Evolutionary conservation across 2,888 invertebrate genomes (phyloP).

Genomic region (Ornithoptera alexandrae): DNA sequence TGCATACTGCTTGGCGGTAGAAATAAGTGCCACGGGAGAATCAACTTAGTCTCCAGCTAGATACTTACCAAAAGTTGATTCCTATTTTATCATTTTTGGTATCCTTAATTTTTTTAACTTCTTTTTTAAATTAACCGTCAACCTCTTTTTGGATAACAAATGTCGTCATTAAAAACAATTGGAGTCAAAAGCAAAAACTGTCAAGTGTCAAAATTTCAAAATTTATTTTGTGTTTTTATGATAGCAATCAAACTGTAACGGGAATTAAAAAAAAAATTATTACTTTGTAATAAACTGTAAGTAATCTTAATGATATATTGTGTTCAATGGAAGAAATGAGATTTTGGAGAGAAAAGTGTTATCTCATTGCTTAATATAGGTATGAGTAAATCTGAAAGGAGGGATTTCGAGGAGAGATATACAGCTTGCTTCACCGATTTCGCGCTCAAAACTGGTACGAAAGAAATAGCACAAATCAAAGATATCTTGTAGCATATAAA

Average conservation of each 20-base stretch:
- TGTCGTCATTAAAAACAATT: slow-evolving; percentile 8
- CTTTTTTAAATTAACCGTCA: background rate
- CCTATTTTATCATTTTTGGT: background rate
- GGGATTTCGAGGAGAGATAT: slow-evolving; percentile 69
- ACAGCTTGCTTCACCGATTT: slow-evolving; percentile 69
- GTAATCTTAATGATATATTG: slow-evolving; percentile 16
- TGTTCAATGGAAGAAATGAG: slow-evolving; percentile 19
- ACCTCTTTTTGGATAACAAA: slow-evolving; percentile 3
- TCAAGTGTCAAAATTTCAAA: slow-evolving; percentile 26
- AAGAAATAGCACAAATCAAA: no score
- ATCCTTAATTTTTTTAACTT: background rate
- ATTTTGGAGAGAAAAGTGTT: slow-evolving; percentile 4
- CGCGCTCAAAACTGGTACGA: slow-evolving; percentile 64
- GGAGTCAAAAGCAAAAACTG: slow-evolving; percentile 15
- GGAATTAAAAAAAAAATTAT: slow-evolving; percentile 5
- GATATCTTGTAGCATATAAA: no score
- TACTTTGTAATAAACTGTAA: background rate
- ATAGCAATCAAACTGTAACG: slow-evolving; percentile 14
- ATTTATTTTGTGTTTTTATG: slow-evolving; percentile 26
- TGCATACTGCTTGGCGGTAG: no score
- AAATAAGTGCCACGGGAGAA: no score
- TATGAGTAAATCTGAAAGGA: slow-evolving; percentile 55
- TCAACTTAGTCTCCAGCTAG: no score
- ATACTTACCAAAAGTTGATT: background rate
- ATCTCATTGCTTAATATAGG: slow-evolving; percentile 41